A percentile compares a stretch with the other conserved stretches of the same genome.
Conservation (phyloP, 1,140 invertebrate species). For the Sycophaga agraensis region DNA sequence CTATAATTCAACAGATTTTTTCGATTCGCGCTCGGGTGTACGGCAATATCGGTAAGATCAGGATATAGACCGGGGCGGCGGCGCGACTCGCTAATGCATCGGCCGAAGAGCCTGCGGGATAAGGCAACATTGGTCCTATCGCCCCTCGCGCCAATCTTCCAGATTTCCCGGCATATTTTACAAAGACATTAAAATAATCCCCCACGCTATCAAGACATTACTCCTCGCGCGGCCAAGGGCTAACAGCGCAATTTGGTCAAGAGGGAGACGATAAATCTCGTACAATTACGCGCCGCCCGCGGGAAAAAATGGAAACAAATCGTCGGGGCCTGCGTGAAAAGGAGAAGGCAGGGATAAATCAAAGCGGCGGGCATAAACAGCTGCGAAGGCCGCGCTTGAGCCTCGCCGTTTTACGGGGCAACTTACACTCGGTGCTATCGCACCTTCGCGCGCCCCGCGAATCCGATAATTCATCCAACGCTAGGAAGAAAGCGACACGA, state of each 20-base stretch:
- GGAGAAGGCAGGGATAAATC: constrained; percentile 13
- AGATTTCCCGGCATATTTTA: neutral
- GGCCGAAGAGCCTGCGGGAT: too few species aligned
- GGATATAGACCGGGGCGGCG: too few species aligned
- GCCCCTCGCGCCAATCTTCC: neutral
- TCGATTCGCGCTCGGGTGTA: too few species aligned
- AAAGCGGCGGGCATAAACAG: neutral
- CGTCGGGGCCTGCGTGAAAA: neutral
- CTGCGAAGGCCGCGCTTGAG: neutral
- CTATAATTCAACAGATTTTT: too few species aligned
- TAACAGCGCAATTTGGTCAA: constrained; percentile 3
- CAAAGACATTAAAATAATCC: constrained; percentile 12
- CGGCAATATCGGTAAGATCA: too few species aligned
- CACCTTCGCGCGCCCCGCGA: too few species aligned
- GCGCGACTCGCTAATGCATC: too few species aligned
- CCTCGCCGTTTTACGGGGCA: neutral
- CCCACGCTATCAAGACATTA: constrained; percentile 15
- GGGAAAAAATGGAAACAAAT: neutral
- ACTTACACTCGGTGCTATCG: neutral
- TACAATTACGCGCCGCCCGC: constrained; percentile 2
- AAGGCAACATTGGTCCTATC: too few species aligned
- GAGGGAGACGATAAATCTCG: constrained; percentile 6
- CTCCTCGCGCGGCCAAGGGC: neutral
- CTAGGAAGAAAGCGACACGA: too few species aligned
- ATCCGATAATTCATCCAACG: constrained; percentile 17